Conservation (phyloP, 2,888 invertebrate genomes). For the Drosophila neoperkinsi region DNA sequence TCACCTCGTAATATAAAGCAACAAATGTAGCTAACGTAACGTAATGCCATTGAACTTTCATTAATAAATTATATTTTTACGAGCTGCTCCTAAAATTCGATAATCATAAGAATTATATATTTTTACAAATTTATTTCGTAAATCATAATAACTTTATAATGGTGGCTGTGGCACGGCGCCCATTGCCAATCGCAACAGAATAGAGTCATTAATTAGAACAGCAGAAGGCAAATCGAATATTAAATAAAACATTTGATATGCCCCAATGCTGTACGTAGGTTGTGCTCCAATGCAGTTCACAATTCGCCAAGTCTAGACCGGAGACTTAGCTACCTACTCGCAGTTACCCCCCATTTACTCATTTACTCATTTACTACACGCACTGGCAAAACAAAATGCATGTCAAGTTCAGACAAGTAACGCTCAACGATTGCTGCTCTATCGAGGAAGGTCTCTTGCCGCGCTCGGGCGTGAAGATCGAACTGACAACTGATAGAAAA, state of each 20-base stretch:
- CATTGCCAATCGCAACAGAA: slow-evolving; percentile 31
- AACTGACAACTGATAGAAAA: slow-evolving; percentile 58
- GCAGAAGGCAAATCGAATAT: slow-evolving; percentile 7
- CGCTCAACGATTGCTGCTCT: slow-evolving; percentile 13
- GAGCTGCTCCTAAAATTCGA: slow-evolving; percentile 11
- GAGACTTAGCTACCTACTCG: slow-evolving; percentile 50
- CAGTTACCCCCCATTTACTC: slow-evolving; percentile 20
- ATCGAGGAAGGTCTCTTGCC: slow-evolving; percentile 53
- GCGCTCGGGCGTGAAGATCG: slow-evolving; percentile 78
- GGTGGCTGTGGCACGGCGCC: not conserved
- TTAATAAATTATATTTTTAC: slow-evolving; percentile 7
- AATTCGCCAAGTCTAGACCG: slow-evolving; percentile 59
- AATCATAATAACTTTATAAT: slow-evolving; percentile 18
- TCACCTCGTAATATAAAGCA: not conserved
- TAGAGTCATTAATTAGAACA: slow-evolving; percentile 70
- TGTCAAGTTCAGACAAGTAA: slow-evolving; percentile 71
- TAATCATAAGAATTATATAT: slow-evolving; percentile 3
- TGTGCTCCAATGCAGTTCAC: slow-evolving; percentile 70
- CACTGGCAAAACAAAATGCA: slow-evolving; percentile 63
- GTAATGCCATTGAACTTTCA: slow-evolving; percentile 54
- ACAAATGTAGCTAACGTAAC: slow-evolving; percentile 8
- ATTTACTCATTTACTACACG: slow-evolving; percentile 52
- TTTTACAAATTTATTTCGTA: slow-evolving; percentile 27
- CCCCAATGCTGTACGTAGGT: slow-evolving; percentile 70
- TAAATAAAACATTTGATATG: slow-evolving; percentile 46